Evolutionary conservation across 2,888 invertebrate species (phyloP), one percentile per base, ranked within the genome.

Genomic region (Drosophila subsilvestris): DNA sequence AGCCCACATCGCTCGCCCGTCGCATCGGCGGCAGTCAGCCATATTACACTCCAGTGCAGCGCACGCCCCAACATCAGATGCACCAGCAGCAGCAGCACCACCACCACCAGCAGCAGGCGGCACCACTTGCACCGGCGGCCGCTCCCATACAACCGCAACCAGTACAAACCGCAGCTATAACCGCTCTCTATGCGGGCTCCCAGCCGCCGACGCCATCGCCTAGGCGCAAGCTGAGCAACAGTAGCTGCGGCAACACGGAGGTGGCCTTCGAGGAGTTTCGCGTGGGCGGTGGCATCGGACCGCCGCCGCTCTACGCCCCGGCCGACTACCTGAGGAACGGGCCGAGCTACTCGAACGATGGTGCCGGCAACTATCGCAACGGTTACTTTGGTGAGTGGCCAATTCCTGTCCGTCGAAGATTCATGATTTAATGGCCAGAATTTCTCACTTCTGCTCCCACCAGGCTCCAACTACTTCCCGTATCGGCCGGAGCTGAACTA

Each of bases 181-280:
- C 93, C 0, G 92, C 93, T 14, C 93, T 93, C 12, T 88, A 91
- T 51, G 89, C 90, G 4, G 91, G 92, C 20, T 93, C 92, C 8
- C 93, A 93, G 76, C 94, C 93, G 8, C 94, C 95, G 57, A 94
- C 95, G 9, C 94, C 95, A 1, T 95, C 96, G 7, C 96, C 96
- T 0, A 92, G 96, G 27, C 93, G 96, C 54, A 96, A 96, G 78
- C 95, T 95, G 1, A 95, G 95, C 84, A 94, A 94, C 47, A 94
- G 95, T 14, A 95, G 95, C 50, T 96, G 96, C 77, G 78, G 83
- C 18, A 88, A 88, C 12, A 65, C 83, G 54, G 78, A 71, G 27
- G 74, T 70, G 10, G 80, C 65, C 25, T 90, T 90, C 43, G 85
- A 89, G 47, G 88, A 85, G 50, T 90, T 91, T 59, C 86, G 88